Evolutionary conservation across 2,797 vertebrate species (phyloP), one percentile per base, ranked within the genome.

Genomic region (Oreochromis grahami): DNA sequence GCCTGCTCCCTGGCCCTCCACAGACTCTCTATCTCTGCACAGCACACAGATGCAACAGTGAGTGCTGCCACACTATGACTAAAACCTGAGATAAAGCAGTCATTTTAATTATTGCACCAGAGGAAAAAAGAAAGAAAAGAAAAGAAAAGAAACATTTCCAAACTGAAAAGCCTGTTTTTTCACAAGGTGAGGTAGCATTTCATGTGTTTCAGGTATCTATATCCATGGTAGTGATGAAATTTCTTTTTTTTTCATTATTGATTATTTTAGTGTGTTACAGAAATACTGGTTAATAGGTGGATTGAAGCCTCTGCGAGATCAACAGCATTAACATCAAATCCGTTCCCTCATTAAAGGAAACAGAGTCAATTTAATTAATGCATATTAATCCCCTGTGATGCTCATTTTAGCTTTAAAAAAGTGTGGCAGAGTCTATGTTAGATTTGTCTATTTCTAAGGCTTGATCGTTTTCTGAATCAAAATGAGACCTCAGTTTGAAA

Each of bases 321-420:
- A 97, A 96, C 96, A 96, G 97, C 94, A 98, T 98, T 98, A 98
- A 96, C 97, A 97, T 97, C 95, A 98, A 98, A 98, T 98, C 97
- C 96, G 97, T 97, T 97, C 95, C 95, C 96, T 98, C 97, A 98
- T 98, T 99, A 98, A 97, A 97, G 94, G 94, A 98, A 97, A 98
- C 96, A 97, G 96, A 98, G 97, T 97, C 96, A 96, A 97, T 98
- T 98, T 98, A 98, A 98, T 99, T 98, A 98, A 98, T 97, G 96
- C 97, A 96, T 97, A 98, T 97, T 98, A 98, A 98, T 98, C 97
- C 96, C 94, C 92, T 95, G 96, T 97, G 97, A 98, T 97, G 97
- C 98, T 98, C 96, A 97, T 98, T 98, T 98, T 95, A 96, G 96
- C 95, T 97, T 94, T 60, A 87, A 91, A 96, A 96, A 97, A 96